phyloP scores from a whole-genome alignment of 2,797 vertebrate genomes.

The Phrynocephalus guinanensis region DNA sequence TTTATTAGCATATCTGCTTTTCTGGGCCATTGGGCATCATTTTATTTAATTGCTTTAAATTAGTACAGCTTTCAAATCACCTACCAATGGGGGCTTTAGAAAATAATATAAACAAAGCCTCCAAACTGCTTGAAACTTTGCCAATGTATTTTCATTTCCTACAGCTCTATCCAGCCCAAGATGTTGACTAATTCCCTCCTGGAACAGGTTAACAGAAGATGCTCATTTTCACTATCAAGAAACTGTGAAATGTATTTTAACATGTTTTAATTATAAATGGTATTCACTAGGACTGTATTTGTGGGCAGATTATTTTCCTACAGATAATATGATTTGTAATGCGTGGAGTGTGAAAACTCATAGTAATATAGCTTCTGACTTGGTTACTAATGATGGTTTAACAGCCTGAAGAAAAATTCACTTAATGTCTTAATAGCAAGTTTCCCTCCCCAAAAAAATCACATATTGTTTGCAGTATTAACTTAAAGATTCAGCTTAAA shows the following conservation, averaged over 20 bases:
- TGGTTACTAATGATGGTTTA: constrained; percentile 25
- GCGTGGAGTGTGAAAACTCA: constrained; percentile 15
- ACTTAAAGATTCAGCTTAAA: neutral
- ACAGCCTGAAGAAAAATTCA: constrained; percentile 12
- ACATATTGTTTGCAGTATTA: neutral
- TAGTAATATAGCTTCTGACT: constrained; percentile 7
- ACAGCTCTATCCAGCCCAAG: constrained; percentile 8
- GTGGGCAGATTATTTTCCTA: constrained; percentile 9
- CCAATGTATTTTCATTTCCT: constrained; percentile 30
- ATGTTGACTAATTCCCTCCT: constrained; percentile 27
- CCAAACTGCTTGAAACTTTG: constrained; percentile 21
- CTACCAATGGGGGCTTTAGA: constrained; percentile 32
- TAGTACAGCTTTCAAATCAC: constrained; percentile 41
- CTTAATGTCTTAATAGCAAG: constrained; percentile 9
- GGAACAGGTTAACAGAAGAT: constrained; percentile 35
- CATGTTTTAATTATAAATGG: constrained; percentile 46
- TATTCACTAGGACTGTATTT: constrained; percentile 18
- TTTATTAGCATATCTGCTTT: constrained; percentile 33
- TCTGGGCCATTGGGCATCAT: constrained; percentile 39
- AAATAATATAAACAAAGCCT: constrained; percentile 45
- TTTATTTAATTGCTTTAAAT: constrained; percentile 51
- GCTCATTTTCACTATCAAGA: constrained; percentile 49
- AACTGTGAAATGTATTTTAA: constrained; percentile 50
- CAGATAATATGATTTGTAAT: constrained; percentile 29
- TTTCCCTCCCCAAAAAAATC: neutral